Evolutionary conservation across 2,888 invertebrate species (phyloP), one percentile per base, ranked within the genome.

Genomic region (Erebia aethiops): DNA sequence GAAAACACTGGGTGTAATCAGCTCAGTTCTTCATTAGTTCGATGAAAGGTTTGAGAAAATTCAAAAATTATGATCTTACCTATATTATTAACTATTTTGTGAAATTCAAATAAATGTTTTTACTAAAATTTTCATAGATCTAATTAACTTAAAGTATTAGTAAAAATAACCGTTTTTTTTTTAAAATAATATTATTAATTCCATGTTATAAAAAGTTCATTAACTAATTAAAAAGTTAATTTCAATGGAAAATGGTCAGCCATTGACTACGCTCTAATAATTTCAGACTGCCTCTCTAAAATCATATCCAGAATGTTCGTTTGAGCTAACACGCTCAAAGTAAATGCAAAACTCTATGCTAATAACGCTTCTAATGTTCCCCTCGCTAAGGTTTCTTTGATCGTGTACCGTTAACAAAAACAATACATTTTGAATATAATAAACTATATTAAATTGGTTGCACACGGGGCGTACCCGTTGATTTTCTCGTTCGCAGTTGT

Each of bases 281-380:
- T 61, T 70, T n/a, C 54, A 54, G n/a, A 57, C 43, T 67, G 65
- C 62, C 67, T 43, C 49, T 70, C 54, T 67, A 67, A 70, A 70
- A 61, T 68, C 43, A 73, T 73, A 68, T 68, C 65, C 65, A 64
- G 64, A 73, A 54, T 52, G 70, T 70, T 70, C 67, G 56, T 72
- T 70, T 61, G 67, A 72, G 72, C 58, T 69, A 72, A 70, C 72
- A 70, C 67, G 63, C 51, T 73, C 70, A 73, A 72, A 72, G 72
- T 70, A 73, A 73, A 73, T 70, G 73, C 73, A 70, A 68, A 70
- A 68, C 65, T 73, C 70, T 73, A 73, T 73, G 73, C 68, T 73
- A 73, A 73, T 69, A 71, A 63, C 65, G 43, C 71, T 70, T 54
- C 61, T 68, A 71, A 70, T 70, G 69, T 60, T 71, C 54, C 60